Percentiles rank a stretch among this genome's conserved stretches.
These are phyloP conservation scores for Microctonus brassicae DNA, from an alignment of 2,888 invertebrate species.

Conservation along the genomic window DNA sequence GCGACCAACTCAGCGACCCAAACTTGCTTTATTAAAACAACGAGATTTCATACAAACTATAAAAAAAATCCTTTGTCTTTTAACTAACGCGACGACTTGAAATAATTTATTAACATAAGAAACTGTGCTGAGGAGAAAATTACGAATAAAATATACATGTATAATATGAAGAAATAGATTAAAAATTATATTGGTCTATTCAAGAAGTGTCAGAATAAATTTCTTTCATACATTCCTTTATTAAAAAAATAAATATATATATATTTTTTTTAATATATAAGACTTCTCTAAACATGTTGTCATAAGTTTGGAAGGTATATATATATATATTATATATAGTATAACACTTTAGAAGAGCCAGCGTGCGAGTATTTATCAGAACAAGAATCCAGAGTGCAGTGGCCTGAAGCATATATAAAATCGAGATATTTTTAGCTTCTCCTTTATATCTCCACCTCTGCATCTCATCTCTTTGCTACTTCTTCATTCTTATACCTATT, in stretches of 20 bases:
- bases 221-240: neutral
- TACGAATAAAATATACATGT: no score
- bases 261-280: neutral
- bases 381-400: constrained; percentile 33
- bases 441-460: constrained; percentile 31
- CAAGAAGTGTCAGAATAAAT: neutral
- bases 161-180: no score
- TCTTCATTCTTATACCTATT: constrained; percentile 16
- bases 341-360: constrained; percentile 23
- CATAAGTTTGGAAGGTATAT: constrained; percentile 1
- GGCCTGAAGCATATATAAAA: constrained; percentile 38
- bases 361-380: constrained; percentile 34
- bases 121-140: neutral
- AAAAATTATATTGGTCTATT: neutral
- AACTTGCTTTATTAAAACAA: constrained; percentile 23
- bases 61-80: neutral
- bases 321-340: no score
- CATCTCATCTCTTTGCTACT: constrained; percentile 19
- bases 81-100: no score
- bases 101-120: neutral
- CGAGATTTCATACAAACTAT: no score
- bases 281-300: constrained; percentile 6
- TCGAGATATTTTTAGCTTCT: constrained; percentile 45
- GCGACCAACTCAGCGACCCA: constrained; percentile 26
- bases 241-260: neutral